Evolutionary conservation across 2,888 invertebrate genomes (phyloP), one percentile per base, ranked within the genome.

Genomic region (Eupithecia pulchellata): DNA sequence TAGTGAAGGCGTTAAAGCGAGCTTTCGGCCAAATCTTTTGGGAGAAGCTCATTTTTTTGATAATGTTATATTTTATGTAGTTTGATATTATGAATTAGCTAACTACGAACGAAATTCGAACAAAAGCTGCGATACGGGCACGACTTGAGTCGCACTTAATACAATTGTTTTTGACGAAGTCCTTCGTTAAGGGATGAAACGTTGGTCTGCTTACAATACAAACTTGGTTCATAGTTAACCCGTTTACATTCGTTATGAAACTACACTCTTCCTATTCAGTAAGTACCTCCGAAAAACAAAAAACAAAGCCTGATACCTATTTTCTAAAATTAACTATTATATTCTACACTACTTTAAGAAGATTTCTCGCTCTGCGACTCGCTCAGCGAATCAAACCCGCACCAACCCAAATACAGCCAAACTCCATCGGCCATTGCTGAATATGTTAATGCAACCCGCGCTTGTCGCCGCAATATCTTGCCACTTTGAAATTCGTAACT

Each of bases 381-480:
- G 55, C 67, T 64, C 60, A 30, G 55, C 55, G 5, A 30, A 29
- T 57, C 58, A 58, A 39, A 39, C n/a, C 2, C 32, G 30, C 61
- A 57, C n/a, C 36, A 66, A 14, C 65, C 30, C 27, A 47, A 57
- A 64, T 36, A 42, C 61, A 61, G 20, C 34, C 64, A 64, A 80
- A 84, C 79, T 83, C 77, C 80, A 78, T 79, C 86, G 86, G 81
- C 86, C 86, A 86, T 82, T 79, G 86, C 87, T 85, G 89, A 89
- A 92, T 91, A 93, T 92, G 92, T 88, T 91, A 91, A 92, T 92
- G 86, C 79, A 79, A 79, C 73, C 81, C 81, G 80, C 78, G 80
- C 78, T 81, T 86, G 87, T 83, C 86, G 80, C 82, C 86, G 84
- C 89, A 89, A 89, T 89, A 89, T 87, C 85, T 84, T 83, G 83